A percentile compares a stretch with the other conserved stretches of the same genome.
phyloP scores from a whole-genome alignment of 37 sponge, comb jelly and placozoan species.

The Theonella swinhoei region DNA sequence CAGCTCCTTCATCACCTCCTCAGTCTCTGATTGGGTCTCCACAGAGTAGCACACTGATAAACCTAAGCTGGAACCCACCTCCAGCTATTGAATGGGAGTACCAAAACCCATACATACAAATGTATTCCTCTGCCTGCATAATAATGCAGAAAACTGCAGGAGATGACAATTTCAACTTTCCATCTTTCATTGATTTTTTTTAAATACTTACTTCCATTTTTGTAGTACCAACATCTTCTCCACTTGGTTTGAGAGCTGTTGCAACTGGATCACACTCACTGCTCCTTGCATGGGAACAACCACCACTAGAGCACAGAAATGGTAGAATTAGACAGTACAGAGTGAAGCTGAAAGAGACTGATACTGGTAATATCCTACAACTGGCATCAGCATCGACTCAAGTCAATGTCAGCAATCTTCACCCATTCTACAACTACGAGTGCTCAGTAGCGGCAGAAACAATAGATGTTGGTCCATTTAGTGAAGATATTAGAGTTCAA shows the following conservation, averaged over 20 bases:
- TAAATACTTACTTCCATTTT: no score
- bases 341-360: not conserved
- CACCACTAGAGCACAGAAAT: not conserved
- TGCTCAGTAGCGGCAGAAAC: slow-evolving; percentile 15
- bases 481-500: not conserved
- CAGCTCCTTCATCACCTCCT: not conserved
- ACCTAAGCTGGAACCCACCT: not conserved
- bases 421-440: slow-evolving; percentile 6
- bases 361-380: not conserved
- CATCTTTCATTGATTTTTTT: no score
- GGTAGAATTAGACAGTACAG: slow-evolving; percentile 9
- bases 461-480: slow-evolving; percentile 6
- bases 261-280: not conserved
- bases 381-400: not conserved
- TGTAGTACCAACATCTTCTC: slow-evolving; percentile 4
- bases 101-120: no score
- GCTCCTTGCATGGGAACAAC: not conserved
- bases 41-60: not conserved
- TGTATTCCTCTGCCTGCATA: no score
- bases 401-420: slow-evolving; percentile 6
- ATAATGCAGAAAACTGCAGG: no score
- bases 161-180: no score
- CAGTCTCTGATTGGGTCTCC: not conserved
- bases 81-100: not conserved
- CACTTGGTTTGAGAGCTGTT: not conserved